Evolutionary conservation across 2,888 invertebrate species (phyloP), one percentile per base, ranked within the genome.

Genomic region (Ophion obscuratus): DNA sequence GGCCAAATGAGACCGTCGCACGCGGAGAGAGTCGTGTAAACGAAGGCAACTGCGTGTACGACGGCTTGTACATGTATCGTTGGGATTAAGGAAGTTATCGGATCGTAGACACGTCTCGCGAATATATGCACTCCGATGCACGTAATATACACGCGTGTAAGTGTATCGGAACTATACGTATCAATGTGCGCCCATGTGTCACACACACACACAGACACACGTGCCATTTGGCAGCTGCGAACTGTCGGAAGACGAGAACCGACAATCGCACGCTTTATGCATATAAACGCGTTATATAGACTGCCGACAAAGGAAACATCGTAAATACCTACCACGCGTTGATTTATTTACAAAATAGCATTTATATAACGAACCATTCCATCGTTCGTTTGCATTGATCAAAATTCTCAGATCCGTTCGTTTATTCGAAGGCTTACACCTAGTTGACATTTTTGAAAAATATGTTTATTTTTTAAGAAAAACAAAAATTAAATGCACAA

Each of bases 41-140:
- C 27, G 76, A 64, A 73, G 36, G 59, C 9, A 61, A 73, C 59
- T 59, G 20, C 79, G 31, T 73, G 79, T 71, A 70, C 20, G 24
- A 1, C n/a, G 20, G 31, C 66, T 9, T 36, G 44, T 47, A 24
- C 59, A 31, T 84, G 53, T 74, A 74, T 36, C 84, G 71, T 61
- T 14, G 17, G 71, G 77, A 84, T 84, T 84, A 84, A 84, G 44
- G 67, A 36, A 61, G 73, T 81, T 77, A 84, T 81, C 84, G 67
- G 81, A 84, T 84, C 67, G 81, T 53, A 68, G 81, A 84, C 66
- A 77, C 84, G 73, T 81, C 68, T 83, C 79, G 78, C 27, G 80
- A 71, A 31, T 68, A 40, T 75, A 80, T 74, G 75, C 53, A 61
- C 75, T 44, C 31, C 40, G 67, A 31, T 77, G 61, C 36, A 20